Conservation (phyloP, 2,888 invertebrate genomes). For the Cerceris ruficornis region DNA sequence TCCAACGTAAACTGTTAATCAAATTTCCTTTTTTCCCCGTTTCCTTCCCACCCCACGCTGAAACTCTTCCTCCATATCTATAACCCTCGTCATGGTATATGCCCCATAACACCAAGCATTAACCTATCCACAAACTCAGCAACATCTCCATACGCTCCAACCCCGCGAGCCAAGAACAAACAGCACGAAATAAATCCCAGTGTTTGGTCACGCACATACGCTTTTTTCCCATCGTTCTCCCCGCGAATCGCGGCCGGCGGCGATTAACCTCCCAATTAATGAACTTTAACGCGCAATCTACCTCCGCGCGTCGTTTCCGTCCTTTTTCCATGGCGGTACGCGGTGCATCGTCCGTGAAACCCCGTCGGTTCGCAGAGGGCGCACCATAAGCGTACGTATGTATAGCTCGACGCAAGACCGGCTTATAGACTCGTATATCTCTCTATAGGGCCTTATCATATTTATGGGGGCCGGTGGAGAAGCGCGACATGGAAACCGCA, state of each 20-base stretch:
- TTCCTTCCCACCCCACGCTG: too few relatives aligned
- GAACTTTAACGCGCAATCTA: slow-evolving; percentile 58
- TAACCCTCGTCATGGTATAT: too few relatives aligned
- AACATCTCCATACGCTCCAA: too few relatives aligned
- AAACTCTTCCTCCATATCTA: too few relatives aligned
- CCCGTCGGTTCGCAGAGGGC: slow-evolving; percentile 17
- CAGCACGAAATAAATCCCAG: not conserved
- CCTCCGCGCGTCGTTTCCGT: slow-evolving; percentile 18
- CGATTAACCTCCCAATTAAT: slow-evolving; percentile 65
- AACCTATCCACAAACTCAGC: too few relatives aligned
- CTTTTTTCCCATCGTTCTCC: not conserved
- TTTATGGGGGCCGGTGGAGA: slow-evolving; percentile 75
- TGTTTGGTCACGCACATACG: not conserved
- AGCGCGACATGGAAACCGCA: slow-evolving; percentile 77
- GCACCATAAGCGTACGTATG: slow-evolving; percentile 20
- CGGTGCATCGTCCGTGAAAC: not conserved
- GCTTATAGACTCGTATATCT: slow-evolving; percentile 74
- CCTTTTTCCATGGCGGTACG: slow-evolving; percentile 5
- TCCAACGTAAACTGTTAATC: too few relatives aligned
- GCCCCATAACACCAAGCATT: too few relatives aligned
- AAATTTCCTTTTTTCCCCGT: too few relatives aligned
- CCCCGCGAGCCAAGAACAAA: not conserved
- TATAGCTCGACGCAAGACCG: slow-evolving; percentile 42
- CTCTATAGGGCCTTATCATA: slow-evolving; percentile 75
- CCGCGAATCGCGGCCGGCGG: slow-evolving; percentile 4